Evolutionary conservation across 92 coral and sea anemone genomes (phyloP), one percentile per base, ranked within the genome.

Genomic region (Palythoa heliodiscus): DNA sequence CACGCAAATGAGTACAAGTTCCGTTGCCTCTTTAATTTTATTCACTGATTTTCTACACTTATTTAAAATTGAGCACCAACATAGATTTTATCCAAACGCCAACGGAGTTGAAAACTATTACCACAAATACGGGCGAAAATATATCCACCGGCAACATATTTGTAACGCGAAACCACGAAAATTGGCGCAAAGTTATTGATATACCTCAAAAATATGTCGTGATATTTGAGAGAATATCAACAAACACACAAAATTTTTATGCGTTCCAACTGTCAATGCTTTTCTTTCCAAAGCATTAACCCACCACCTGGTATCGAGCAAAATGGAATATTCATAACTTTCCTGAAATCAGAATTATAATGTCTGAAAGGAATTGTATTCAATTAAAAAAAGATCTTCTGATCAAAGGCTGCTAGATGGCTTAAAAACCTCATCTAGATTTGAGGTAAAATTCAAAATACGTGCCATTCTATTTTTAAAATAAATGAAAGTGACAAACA

Each of bases 21-120:
- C 47, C 24, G 35, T 69, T 12, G 43, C 73, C 35, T 29, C 10
- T 10, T 19, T 69, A 13, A 35, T 69, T 10, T 19, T 69, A 13
- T 69, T 69, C 17, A 25, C 43, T 11, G 29, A 22, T n/a, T 67
- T 67, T 22, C 60, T 12, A 48, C 39, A 75, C 13, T 19, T 52
- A 77, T 52, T 77, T 77, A 23, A 77, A 58, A 77, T 2, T 47
- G 83, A 77, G 70, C 50, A 13, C 23, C 69, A 77, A 77, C 9
- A 20, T 69, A 25, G 43, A 47, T n/a, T 22, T 22, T 19, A 37
- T 5, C 9, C 38, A 17, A 52, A 8, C 50, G 50, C 50, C 50
- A 43, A 55, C 52, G 40, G 70, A 47, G 38, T 16, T 25, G 69
- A 77, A 52, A 52, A 53, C 43, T 77, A 54, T 37, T 23, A 17